These are phyloP conservation scores for Cheilosia vulpina DNA, from an alignment of 2,888 invertebrate genomes.

Conservation along the genomic window DNA sequence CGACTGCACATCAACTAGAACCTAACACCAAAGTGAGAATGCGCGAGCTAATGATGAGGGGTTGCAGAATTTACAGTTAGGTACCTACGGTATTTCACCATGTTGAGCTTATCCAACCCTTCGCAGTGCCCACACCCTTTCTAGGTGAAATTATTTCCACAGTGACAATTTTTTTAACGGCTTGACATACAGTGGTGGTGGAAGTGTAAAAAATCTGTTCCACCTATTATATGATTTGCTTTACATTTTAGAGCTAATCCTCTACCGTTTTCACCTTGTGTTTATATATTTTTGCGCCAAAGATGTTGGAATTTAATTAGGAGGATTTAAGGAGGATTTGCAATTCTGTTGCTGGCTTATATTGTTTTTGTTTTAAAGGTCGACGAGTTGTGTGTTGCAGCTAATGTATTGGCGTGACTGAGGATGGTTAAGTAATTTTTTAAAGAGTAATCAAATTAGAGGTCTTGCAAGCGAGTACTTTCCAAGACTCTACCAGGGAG, in stretches of 20 bases:
- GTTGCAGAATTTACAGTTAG: conserved; percentile 5
- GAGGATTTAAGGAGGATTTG: neutral
- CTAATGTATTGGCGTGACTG: too few species aligned
- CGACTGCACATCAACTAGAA: too few species aligned
- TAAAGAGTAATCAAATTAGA: too few species aligned
- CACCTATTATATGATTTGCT: conserved; percentile 31
- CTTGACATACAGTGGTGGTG: neutral
- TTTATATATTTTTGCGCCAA: neutral
- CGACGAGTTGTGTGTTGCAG: neutral
- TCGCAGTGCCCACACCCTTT: neutral
- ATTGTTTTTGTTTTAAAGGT: neutral
- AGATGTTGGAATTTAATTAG: conserved; percentile 21
- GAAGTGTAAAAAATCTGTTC: conserved; percentile 13
- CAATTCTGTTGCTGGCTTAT: neutral
- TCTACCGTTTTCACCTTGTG: conserved; percentile 12
- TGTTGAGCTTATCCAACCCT: conserved; percentile 30
- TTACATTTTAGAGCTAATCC: conserved; percentile 3
- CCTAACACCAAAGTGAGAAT: too few species aligned
- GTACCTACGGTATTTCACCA: neutral
- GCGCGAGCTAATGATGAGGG: conserved; percentile 29
- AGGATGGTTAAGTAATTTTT: too few species aligned
- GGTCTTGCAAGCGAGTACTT: too few species aligned
- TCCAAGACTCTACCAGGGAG: too few species aligned
- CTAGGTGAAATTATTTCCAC: conserved; percentile 11
- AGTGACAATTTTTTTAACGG: neutral